These are phyloP conservation scores for Ianthella basta DNA, from an alignment of 37 sponge, comb jelly and placozoan genomes.

Conservation along the genomic window DNA sequence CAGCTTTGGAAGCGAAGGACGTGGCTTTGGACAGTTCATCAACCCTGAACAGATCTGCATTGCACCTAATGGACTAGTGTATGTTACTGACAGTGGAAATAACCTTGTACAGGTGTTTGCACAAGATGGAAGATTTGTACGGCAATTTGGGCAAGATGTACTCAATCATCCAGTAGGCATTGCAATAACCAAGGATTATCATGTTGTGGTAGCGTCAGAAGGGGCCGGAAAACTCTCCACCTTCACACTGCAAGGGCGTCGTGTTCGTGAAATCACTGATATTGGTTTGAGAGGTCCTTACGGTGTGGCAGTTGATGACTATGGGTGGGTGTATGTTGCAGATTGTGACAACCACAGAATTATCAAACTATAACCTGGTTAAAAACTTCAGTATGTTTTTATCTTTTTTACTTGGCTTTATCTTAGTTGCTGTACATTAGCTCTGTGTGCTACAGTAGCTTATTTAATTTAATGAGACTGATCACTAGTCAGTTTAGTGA, in stretches of 20 bases:
- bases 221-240: not conserved
- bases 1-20: not conserved
- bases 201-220: not conserved
- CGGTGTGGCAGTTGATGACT: not conserved
- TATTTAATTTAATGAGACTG: too few species aligned
- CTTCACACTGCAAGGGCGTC: not conserved
- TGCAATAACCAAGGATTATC: not conserved
- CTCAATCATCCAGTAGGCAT: not conserved
- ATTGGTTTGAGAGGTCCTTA: slow-evolving; percentile 1
- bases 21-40: not conserved
- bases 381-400: too few species aligned
- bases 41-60: not conserved
- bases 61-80: not conserved
- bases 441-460: too few species aligned
- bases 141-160: too few species aligned
- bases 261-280: not conserved
- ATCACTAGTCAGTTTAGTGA: too few species aligned
- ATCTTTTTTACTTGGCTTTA: too few species aligned
- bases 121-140: too few species aligned
- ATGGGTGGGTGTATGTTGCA: not conserved
- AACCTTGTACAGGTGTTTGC: too few species aligned
- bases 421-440: too few species aligned
- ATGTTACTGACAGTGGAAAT: too few species aligned
- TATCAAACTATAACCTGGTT: not conserved
- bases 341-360: not conserved